Evolutionary conservation across 2,113 vertebrate genomes (phyloP), one percentile per base, ranked within the genome.

Genomic region (Hydrolagus affinis): DNA sequence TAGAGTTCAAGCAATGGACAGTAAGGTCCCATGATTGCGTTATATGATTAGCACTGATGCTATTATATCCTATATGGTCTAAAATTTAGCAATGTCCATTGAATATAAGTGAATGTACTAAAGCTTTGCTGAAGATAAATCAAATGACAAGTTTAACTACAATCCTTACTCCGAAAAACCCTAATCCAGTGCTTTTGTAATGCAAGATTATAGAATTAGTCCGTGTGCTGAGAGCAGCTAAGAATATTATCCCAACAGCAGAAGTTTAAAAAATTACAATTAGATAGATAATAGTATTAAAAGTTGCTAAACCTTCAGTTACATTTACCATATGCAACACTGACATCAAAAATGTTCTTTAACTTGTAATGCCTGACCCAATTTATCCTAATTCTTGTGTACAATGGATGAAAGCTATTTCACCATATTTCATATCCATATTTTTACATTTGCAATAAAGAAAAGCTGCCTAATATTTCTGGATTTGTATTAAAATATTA

Each of bases 241-340:
- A 8, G 14, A 17, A 66, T 15, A 19, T 30, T 11, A 30, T 83
- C 60, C 60, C 0, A 83, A 66, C 25, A 30, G n/a, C n/a, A 72
- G 60, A 83, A 28, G 77, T 28, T 83, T 83, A 57, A 30, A 66
- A 30, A 83, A 64, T 17, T 9, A 64, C 19, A 62, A 83, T 83
- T 28, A 64, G 17, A 14, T 15, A 2, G 59, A 15, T 62, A 80
- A 80, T 62, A 80, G 25, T 8, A 12, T 25, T 25, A 30, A 1
- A 83, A 64, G 75, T 3, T n/a, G n/a, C n/a, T n/a, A n/a, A n/a
- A n/a, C n/a, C n/a, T n/a, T n/a, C 25, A 17, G 60, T 30, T 83
- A 66, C 60, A 83, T 64, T 83, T 64, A 66, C 66, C 30, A 83
- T 15, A 66, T 44, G 56, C 32, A 19, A 60, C 77, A 83, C 8